Evolutionary conservation across 64 coral and sea anemone genomes (phyloP).

Genomic region (Stylophora pistillata): DNA sequence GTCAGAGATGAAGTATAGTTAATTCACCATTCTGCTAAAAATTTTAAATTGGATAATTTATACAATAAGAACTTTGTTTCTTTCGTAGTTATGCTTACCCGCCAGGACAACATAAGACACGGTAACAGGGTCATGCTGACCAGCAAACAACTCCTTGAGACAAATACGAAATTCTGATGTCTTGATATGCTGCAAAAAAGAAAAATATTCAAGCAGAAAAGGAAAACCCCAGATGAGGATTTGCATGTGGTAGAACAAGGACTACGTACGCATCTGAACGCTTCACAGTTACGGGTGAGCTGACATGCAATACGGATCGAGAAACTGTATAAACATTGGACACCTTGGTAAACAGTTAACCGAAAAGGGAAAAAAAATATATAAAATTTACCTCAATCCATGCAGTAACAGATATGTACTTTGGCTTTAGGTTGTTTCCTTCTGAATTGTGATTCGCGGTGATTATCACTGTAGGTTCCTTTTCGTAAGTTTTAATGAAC

Average conservation of each 20-base stretch:
- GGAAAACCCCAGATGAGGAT: too few relatives aligned
- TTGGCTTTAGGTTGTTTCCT: background rate
- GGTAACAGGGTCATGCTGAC: background rate
- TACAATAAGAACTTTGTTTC: background rate
- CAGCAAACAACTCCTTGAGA: slow-evolving; percentile 21
- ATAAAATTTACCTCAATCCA: slow-evolving; percentile 43
- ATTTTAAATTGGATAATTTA: background rate
- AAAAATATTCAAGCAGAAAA: background rate
- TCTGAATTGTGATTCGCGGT: background rate
- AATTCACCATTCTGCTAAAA: background rate
- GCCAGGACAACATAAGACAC: slow-evolving; percentile 14
- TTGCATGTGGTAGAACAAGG: background rate
- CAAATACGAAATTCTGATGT: slow-evolving; percentile 29
- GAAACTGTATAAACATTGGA: too few relatives aligned
- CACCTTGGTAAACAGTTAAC: too few relatives aligned
- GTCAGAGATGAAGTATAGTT: background rate
- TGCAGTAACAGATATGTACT: slow-evolving; percentile 14
- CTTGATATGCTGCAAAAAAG: slow-evolving; percentile 21
- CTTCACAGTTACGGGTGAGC: too few relatives aligned
- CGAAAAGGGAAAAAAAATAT: too few relatives aligned
- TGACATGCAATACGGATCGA: too few relatives aligned
- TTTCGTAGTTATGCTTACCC: background rate
- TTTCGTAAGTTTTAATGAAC: background rate
- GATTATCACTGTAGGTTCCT: slow-evolving; percentile 13
- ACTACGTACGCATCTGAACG: background rate